phyloP scores from a whole-genome alignment of 2,797 vertebrate species.

The Crax fasciolata region DNA sequence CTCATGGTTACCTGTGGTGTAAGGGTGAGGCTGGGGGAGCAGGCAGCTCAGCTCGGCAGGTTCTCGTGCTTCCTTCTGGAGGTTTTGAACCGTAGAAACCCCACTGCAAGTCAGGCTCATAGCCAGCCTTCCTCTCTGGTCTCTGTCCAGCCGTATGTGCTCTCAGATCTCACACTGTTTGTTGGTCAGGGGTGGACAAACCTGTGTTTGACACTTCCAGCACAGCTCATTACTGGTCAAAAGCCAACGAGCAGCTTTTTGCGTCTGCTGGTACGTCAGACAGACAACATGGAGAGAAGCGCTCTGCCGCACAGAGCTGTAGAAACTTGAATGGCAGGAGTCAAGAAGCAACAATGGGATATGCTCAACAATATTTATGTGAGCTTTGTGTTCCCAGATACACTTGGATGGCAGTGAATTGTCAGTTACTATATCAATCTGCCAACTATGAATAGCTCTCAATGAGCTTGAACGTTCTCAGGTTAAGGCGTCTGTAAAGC shows the following conservation, averaged over 20 bases:
- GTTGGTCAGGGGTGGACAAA: not conserved
- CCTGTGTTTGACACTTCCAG: conserved; percentile 17
- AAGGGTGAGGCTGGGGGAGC: not conserved
- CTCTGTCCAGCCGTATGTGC: not conserved
- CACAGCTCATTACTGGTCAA: conserved; percentile 25
- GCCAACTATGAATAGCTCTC: conserved; percentile 85
- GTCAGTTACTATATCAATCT: conserved; percentile 86
- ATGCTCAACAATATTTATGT: conserved; percentile 85
- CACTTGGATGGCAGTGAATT: conserved; percentile 84
- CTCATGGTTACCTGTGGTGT: not conserved
- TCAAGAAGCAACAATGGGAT: conserved; percentile 83
- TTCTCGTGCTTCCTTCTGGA: not conserved
- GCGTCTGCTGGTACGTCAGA: conserved; percentile 47
- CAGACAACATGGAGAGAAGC: conserved; percentile 65
- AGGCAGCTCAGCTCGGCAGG: not conserved
- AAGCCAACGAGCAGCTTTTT: conserved; percentile 41
- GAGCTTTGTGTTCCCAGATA: conserved; percentile 83
- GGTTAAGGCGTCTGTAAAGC: conserved; percentile 82
- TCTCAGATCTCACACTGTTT: not conserved
- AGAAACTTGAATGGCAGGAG: conserved; percentile 76
- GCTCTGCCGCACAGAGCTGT: conserved; percentile 77
- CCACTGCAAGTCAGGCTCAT: not conserved
- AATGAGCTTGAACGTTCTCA: conserved; percentile 76
- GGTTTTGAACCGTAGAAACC: not conserved
- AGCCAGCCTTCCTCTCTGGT: not conserved